Evolutionary conservation across 2,888 invertebrate genomes (phyloP).

Genomic region (Drosophila gaucha): DNA sequence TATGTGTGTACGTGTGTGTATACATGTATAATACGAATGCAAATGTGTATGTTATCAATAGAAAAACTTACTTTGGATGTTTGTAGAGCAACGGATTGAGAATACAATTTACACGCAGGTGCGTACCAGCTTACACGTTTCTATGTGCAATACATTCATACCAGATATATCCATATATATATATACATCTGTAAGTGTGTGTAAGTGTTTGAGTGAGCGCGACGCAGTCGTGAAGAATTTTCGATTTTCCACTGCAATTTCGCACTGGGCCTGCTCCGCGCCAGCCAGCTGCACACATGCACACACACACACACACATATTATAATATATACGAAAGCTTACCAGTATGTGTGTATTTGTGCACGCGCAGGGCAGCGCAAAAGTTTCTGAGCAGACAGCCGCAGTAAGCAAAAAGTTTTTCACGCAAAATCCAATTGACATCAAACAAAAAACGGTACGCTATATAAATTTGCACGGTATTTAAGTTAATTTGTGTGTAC

Average conservation of each 20-base stretch:
- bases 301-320: not conserved
- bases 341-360: slow-evolving; percentile 23
- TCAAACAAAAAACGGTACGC: slow-evolving; percentile 25
- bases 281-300: slow-evolving; percentile 27
- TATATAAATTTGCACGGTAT: slow-evolving; percentile 25
- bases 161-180: slow-evolving; percentile 1
- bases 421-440: slow-evolving; percentile 58
- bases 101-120: slow-evolving; percentile 91
- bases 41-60: slow-evolving; percentile 51
- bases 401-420: slow-evolving; percentile 55
- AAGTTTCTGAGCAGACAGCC: slow-evolving; percentile 49
- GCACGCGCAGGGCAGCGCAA: slow-evolving; percentile 56
- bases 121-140: slow-evolving; percentile 86
- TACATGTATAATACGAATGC: slow-evolving; percentile 27
- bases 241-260: slow-evolving; percentile 86
- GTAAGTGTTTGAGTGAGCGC: slow-evolving; percentile 33
- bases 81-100: slow-evolving; percentile 34
- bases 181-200: slow-evolving; percentile 4
- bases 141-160: not conserved
- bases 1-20: slow-evolving; percentile 4
- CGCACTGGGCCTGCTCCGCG: slow-evolving; percentile 93
- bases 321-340: slow-evolving; percentile 4
- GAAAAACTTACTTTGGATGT: slow-evolving; percentile 29
- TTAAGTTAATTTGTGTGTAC: slow-evolving; percentile 15
- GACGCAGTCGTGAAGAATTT: slow-evolving; percentile 93